These are phyloP conservation scores for Sialia sialis DNA, from an alignment of 2,113 vertebrate species.

Conservation along the genomic window DNA sequence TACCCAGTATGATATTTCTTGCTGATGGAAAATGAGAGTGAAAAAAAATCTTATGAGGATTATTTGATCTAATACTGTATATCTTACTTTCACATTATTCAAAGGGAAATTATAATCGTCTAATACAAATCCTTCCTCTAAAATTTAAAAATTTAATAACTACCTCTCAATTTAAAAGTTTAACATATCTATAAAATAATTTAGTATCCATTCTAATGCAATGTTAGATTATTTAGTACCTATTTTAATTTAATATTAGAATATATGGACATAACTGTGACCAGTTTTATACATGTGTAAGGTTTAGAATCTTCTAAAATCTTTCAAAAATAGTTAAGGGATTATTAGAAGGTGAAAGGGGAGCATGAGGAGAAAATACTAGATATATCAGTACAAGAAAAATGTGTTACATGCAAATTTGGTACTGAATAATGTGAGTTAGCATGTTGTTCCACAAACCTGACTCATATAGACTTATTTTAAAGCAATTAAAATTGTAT, in stretches of 20 bases:
- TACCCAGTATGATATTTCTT: neutral
- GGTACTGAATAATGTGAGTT: neutral
- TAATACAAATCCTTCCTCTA: neutral
- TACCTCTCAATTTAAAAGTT: slow-evolving; percentile 34
- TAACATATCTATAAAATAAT: slow-evolving; percentile 49
- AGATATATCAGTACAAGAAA: neutral
- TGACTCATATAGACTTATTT: neutral
- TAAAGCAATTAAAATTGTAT: neutral
- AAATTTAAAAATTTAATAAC: slow-evolving; percentile 41
- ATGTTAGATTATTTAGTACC: slow-evolving; percentile 40
- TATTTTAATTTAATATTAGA: slow-evolving; percentile 22
- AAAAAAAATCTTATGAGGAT: neutral
- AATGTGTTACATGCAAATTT: neutral
- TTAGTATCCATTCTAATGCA: slow-evolving; percentile 16
- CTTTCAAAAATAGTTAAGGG: neutral
- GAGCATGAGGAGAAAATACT: neutral
- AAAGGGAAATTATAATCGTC: neutral
- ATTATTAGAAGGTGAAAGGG: neutral
- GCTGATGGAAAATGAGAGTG: neutral
- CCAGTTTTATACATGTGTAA: neutral
- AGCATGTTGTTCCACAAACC: neutral
- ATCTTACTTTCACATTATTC: neutral
- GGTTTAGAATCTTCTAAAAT: neutral
- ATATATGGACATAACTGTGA: neutral
- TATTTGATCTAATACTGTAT: neutral